phyloP scores from a whole-genome alignment of 1,140 invertebrate species.

The Vanessa atalanta region DNA sequence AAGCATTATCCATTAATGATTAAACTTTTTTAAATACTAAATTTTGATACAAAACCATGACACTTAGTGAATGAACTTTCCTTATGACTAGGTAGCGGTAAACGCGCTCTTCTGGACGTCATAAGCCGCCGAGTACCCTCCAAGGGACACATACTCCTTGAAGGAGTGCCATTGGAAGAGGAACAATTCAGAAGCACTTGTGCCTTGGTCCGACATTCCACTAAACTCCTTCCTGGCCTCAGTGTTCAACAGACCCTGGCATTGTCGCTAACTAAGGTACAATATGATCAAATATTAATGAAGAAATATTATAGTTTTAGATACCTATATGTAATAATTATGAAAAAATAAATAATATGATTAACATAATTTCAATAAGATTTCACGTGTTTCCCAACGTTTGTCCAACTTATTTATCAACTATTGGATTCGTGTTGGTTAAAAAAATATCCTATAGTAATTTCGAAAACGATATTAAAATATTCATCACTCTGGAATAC shows the following conservation, averaged over 20 bases:
- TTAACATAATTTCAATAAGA: too few relatives aligned
- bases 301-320: too few relatives aligned
- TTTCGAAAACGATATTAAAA: too few relatives aligned
- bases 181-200: conserved; percentile 92
- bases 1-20: too few relatives aligned
- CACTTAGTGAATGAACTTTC: too few relatives aligned
- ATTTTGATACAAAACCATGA: background rate
- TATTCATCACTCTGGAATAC: too few relatives aligned
- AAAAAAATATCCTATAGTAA: too few relatives aligned
- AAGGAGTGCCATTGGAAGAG: conserved; percentile 89
- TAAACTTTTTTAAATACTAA: background rate
- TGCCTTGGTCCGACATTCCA: conserved; percentile 91
- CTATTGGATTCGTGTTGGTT: too few relatives aligned
- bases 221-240: conserved; percentile 90
- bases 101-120: conserved; percentile 93
- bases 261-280: conserved; percentile 89
- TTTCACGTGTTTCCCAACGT: too few relatives aligned
- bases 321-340: too few relatives aligned
- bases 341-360: background rate
- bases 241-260: conserved; percentile 92
- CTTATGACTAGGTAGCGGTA: conserved; percentile 86
- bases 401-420: too few relatives aligned
- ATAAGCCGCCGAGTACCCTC: conserved; percentile 90
- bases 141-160: conserved; percentile 91
- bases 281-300: too few relatives aligned